Evolutionary conservation across 2,797 vertebrate species (phyloP), one percentile per base, ranked within the genome.

Genomic region (Periparus ater): DNA sequence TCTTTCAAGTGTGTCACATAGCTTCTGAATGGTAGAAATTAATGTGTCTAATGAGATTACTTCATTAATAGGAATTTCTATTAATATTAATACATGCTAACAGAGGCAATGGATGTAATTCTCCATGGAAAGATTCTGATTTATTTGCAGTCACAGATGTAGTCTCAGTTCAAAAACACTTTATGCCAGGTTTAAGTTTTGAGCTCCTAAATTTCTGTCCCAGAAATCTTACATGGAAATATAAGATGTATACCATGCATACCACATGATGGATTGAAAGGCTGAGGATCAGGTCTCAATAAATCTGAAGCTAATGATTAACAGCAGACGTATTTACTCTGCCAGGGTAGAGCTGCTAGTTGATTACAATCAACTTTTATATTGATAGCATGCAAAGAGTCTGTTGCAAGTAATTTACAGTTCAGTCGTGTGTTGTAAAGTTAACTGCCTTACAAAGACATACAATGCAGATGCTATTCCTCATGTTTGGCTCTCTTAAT

Each of bases 291-390:
- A 74, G 36, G 36, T 47, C 27, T 29, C 50, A 14, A n/a, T 62
- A 88, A 29, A 70, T 29, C 26, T 45, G 44, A 84, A 83, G 93
- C 62, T 93, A 96, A 96, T 94, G 55, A 91, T 96, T 96, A 96
- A 95, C 87, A 85, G 54, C 15, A 88, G 30, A 70, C 5, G 13
- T 90, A 78, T 94, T 96, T 94, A 84, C 60, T 93, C 29, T 93
- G 75, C 79, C 50, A 95, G 70, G 74, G 82, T 10, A 86, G 82
- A 84, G 44, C 85, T 88, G 34, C 66, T 60, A 47, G 76, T 23
- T 81, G 66, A 81, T 57, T 68, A 45, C 32, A 25, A 86, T 26
- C 40, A 73, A 27, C 34, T 85, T 93, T 70, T 50, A 83, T 60
- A 93, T 1, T 70, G 79, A 63, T 47, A 90, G 58, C 68, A 78